Evolutionary conservation across 2,888 invertebrate species (phyloP), one percentile per base, ranked within the genome.

Genomic region (Erannis defoliaria): DNA sequence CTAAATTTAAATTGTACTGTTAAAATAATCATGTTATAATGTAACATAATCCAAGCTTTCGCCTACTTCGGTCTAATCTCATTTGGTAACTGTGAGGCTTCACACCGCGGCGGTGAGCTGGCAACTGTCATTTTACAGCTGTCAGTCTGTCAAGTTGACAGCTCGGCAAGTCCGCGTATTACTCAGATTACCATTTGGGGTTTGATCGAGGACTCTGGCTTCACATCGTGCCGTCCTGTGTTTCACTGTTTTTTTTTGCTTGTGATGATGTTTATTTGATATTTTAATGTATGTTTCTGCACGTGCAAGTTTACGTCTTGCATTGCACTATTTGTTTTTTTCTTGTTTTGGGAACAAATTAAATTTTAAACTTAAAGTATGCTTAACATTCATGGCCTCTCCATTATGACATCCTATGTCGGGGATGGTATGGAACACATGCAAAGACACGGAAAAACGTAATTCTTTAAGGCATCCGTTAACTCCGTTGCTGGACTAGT

Each of bases 61-160:
- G 88, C 91, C 90, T 92, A 88, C 92, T 93, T 94, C 95, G 94
- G 95, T 95, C 95, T 96, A 98, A 98, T 98, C 98, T 98, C 98
- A 98, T 97, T 96, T 97, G 97, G 98, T 98, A 98, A 98, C 97
- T 97, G 97, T 98, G 98, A 97, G 97, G 94, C 93, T 87, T 72
- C 76, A 79, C 80, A 80, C 75, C 80, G 83, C 80, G 83, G 72
- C 75, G 67, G 74, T 75, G 74, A 64, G 53, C 73, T 78, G 80
- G 73, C 80, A 73, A 33, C 70, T 70, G 67, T 67, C 68, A 65
- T 50, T 38, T 75, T 82, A 70, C 76, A 76, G 67, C 51, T 65
- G 73, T 76, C 77, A 74, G 61, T 31, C 40, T 53, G 46, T 42
- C 55, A 46, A n/a, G 56, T 53, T 73, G 75, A 71, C 80, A 76